Evolutionary conservation across 2,113 vertebrate species (phyloP), one percentile per base, ranked within the genome.

Genomic region (Dermatemys mawii): DNA sequence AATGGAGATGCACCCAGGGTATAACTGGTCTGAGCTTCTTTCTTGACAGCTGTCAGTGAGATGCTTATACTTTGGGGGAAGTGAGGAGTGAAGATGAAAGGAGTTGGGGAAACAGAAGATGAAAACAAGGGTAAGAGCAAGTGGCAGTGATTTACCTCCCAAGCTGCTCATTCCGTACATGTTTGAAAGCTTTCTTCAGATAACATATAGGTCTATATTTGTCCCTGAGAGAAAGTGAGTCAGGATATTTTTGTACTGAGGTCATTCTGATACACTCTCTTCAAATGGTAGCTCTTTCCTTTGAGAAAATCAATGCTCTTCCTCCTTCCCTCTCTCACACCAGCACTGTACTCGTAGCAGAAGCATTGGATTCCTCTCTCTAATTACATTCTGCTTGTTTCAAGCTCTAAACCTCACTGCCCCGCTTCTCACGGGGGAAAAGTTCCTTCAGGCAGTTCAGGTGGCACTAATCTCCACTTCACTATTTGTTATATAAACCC

Each of bases 221-320:
- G 94, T 97, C 91, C 8, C 3, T 83, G 91, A 81, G 67, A 88
- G 90, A 93, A 67, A 80, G 81, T 51, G 81, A 92, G 67, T 78
- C 24, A 95, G 94, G 96, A 89, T 97, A 87, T 93, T 98, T 98
- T 97, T 94, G 91, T 95, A 85, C 50, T 75, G 96, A 97, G 91
- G 92, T 97, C 85, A 97, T 93, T 93, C 92, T 96, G 95, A 94
- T 93, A 96, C 91, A 79, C 53, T 86, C 53, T 41, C 73, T 84
- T 29, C 79, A 76, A 75, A 82, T 60, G 78, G n/a, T 76, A 82
- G 89, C 91, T 95, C 94, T 97, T 97, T 97, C 95, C 95, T 94
- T 79, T 87, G 88, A 94, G 90, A 96, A 95, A 95, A 94, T 88
- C 92, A 26, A 50, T 94, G 90, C 90, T 51, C 41, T 94, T 85